Conservation (phyloP, 2,888 invertebrate genomes). For the Resseliella maxima region DNA sequence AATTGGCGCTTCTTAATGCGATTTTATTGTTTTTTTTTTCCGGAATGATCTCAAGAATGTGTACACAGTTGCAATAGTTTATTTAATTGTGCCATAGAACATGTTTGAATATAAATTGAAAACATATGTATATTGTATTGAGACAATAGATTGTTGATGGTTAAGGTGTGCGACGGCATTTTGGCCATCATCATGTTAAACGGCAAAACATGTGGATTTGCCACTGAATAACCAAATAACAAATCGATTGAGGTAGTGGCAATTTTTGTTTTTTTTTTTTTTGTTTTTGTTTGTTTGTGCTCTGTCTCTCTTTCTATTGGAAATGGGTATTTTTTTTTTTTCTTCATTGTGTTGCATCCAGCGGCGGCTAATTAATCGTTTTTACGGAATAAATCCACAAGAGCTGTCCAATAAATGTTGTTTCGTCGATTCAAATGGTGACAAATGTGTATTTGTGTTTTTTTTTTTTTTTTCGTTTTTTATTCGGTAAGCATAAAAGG, state of each 20-base stretch:
- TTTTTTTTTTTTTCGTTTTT: neutral
- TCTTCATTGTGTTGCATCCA: neutral
- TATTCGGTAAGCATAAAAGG: neutral
- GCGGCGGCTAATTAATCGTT: slow-evolving; percentile 37
- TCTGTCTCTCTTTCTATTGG: neutral
- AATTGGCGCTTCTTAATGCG: slow-evolving; percentile 32
- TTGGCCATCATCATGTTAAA: neutral
- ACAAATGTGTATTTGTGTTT: slow-evolving; percentile 1
- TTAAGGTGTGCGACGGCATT: neutral
- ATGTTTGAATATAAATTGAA: neutral
- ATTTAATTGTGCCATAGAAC: neutral
- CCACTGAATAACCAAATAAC: neutral
- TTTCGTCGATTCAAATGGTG: neutral
- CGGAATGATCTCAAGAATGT: neutral
- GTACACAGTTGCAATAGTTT: neutral
- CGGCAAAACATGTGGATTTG: neutral
- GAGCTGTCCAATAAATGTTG: slow-evolving; percentile 15
- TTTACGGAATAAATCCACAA: neutral
- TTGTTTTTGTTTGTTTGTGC: neutral
- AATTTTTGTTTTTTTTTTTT: neutral
- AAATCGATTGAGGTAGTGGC: neutral
- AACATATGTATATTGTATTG: neutral
- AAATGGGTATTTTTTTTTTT: neutral
- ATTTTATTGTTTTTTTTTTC: neutral
- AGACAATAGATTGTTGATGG: neutral